These are phyloP conservation scores for Azorinus chamasolen DNA, from an alignment of 2,888 invertebrate species.

Conservation along the genomic window DNA sequence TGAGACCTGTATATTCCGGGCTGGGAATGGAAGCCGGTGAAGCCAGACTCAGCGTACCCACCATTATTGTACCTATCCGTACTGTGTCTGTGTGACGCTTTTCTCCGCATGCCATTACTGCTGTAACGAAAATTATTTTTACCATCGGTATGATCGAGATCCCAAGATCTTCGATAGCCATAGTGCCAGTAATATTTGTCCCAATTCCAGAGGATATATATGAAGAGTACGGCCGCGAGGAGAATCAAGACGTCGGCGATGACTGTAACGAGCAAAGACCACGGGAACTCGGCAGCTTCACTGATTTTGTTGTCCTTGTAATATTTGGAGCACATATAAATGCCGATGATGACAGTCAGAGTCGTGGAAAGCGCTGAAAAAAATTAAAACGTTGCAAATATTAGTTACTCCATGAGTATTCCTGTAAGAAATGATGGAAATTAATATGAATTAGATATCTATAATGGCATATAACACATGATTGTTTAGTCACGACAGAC, in stretches of 20 bases:
- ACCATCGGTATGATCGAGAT: no score
- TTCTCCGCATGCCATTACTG: no score
- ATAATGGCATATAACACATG: no score
- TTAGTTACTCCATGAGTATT: no score
- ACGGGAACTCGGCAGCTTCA: constrained; percentile 16
- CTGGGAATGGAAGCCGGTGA: no score
- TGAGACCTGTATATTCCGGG: no score
- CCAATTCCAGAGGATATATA: constrained; percentile 16
- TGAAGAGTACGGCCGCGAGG: constrained; percentile 3
- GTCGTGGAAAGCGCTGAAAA: constrained; percentile 8
- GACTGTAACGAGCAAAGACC: constrained; percentile 7
- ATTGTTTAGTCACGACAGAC: no score
- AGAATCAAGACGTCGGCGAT: constrained; percentile 13
- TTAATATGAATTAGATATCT: no score
- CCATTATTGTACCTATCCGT: no score
- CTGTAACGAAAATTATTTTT: neutral
- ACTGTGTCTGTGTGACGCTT: no score
- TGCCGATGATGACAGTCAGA: constrained; percentile 3
- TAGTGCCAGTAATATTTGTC: neutral
- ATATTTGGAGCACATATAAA: constrained; percentile 9
- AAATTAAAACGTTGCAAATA: neutral
- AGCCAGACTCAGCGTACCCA: no score
- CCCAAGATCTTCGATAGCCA: constrained; percentile 3
- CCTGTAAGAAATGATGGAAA: no score
- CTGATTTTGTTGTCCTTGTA: constrained; percentile 1